These are phyloP conservation scores for Hyperopisus bebe DNA, from an alignment of 2,113 vertebrate genomes.

Conservation along the genomic window DNA sequence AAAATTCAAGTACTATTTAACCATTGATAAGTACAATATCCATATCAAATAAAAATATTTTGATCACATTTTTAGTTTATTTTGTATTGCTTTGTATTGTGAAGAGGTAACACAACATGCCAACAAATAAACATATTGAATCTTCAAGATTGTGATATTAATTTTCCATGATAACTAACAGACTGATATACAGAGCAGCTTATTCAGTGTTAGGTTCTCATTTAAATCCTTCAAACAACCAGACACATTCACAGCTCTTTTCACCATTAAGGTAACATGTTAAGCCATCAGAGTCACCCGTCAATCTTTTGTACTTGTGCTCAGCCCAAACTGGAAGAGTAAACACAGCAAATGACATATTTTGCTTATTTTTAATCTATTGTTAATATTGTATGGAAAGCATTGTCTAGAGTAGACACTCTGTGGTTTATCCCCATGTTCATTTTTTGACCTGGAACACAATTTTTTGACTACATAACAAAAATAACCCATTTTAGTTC, in stretches of 20 bases:
- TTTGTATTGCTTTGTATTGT: not conserved
- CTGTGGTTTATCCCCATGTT: not conserved
- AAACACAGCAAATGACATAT: not conserved
- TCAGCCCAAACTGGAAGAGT: too few species aligned
- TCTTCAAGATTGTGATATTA: not conserved
- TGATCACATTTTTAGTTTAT: not conserved
- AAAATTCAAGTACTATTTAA: not conserved
- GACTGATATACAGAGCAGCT: not conserved
- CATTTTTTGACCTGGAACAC: not conserved
- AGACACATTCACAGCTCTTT: not conserved
- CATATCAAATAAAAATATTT: not conserved
- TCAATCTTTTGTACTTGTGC: not conserved
- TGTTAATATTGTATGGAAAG: not conserved
- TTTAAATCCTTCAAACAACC: not conserved
- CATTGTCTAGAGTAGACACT: not conserved
- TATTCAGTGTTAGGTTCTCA: not conserved
- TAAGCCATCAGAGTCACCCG: not conserved
- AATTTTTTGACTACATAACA: not conserved
- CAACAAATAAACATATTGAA: not conserved
- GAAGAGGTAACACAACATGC: not conserved
- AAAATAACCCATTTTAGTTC: not conserved
- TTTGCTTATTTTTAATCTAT: not conserved
- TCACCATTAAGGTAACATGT: not conserved
- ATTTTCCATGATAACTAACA: not conserved
- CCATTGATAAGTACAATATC: not conserved